Conservation (phyloP, 1,140 invertebrate species). For the Agraylea sexmaculata region DNA sequence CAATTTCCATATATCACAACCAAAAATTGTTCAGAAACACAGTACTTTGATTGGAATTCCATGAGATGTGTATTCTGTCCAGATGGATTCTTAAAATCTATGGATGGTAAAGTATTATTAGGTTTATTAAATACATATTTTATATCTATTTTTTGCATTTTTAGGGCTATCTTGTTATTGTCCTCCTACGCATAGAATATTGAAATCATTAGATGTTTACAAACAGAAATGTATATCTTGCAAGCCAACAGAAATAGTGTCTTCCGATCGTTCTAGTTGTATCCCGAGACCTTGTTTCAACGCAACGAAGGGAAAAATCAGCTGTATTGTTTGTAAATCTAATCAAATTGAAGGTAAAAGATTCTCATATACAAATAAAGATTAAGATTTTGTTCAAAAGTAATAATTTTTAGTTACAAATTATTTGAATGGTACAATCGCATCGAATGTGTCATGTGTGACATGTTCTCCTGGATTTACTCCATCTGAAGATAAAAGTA, state of each 20-base stretch:
- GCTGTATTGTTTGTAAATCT: constrained; percentile 16
- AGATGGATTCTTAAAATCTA: constrained; percentile 10
- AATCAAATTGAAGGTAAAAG: constrained; percentile 18
- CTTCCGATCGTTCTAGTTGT: constrained; percentile 11
- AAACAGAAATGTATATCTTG: constrained; percentile 15
- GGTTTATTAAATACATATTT: constrained; percentile 3
- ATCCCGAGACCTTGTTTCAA: constrained; percentile 17
- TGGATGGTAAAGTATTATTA: constrained; percentile 13
- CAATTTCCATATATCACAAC: constrained; percentile 8
- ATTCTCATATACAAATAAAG: constrained; percentile 2
- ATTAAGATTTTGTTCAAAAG: background rate
- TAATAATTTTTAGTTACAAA: constrained; percentile 15
- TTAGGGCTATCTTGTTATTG: constrained; percentile 17
- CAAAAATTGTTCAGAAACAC: constrained; percentile 16
- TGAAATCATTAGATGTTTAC: constrained; percentile 2
- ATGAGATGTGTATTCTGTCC: constrained; percentile 15
- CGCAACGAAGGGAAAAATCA: constrained; percentile 15
- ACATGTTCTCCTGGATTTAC: constrained; percentile 15
- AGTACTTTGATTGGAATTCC: constrained; percentile 16
- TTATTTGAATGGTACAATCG: constrained; percentile 10
- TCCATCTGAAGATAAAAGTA: constrained; percentile 13
- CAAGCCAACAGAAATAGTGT: constrained; percentile 16
- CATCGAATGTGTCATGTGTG: constrained; percentile 14
- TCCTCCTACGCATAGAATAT: constrained; percentile 7
- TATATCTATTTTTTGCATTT: constrained; percentile 1